Percentiles rank a stretch among this genome's conserved stretches.
phyloP scores from a whole-genome alignment of 1,140 invertebrate genomes.

The Ladona fulva region DNA sequence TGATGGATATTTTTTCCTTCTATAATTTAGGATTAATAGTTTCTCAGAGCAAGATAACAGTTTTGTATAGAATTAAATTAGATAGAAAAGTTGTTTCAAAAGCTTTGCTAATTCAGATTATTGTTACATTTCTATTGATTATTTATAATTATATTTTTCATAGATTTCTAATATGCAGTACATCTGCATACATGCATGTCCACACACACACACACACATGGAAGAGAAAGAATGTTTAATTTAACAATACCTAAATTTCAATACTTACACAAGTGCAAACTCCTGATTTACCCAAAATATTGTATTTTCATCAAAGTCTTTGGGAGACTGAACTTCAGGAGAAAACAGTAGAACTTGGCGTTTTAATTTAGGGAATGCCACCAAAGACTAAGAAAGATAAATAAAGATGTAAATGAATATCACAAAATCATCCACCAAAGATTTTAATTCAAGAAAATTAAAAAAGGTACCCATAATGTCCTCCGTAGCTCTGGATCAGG shows the following conservation, averaged over 20 bases:
- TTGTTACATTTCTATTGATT: too few relatives aligned
- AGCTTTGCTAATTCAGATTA: too few relatives aligned
- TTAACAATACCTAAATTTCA: slow-evolving; percentile 24
- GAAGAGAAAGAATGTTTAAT: slow-evolving; percentile 26
- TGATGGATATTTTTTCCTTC: too few relatives aligned
- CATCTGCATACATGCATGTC: too few relatives aligned
- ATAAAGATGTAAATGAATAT: slow-evolving; percentile 20
- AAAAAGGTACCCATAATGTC: slow-evolving; percentile 73
- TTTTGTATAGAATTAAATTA: too few relatives aligned
- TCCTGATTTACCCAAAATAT: slow-evolving; percentile 96
- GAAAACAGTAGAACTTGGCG: slow-evolving; percentile 78
- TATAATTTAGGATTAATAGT: too few relatives aligned
- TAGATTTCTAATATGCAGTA: too few relatives aligned
- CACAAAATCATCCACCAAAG: background rate
- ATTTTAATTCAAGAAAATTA: background rate
- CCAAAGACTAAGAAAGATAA: slow-evolving; percentile 57
- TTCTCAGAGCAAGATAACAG: too few relatives aligned
- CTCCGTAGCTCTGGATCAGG: slow-evolving; percentile 90
- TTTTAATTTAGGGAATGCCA: slow-evolving; percentile 95
- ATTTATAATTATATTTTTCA: too few relatives aligned
- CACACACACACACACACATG: too few relatives aligned
- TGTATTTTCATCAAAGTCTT: slow-evolving; percentile 90
- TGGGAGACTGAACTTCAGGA: slow-evolving; percentile 69
- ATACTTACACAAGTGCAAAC: slow-evolving; percentile 70
- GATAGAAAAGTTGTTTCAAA: too few relatives aligned